phyloP scores from a whole-genome alignment of 2,113 vertebrate genomes.

The Dinomys branickii region DNA sequence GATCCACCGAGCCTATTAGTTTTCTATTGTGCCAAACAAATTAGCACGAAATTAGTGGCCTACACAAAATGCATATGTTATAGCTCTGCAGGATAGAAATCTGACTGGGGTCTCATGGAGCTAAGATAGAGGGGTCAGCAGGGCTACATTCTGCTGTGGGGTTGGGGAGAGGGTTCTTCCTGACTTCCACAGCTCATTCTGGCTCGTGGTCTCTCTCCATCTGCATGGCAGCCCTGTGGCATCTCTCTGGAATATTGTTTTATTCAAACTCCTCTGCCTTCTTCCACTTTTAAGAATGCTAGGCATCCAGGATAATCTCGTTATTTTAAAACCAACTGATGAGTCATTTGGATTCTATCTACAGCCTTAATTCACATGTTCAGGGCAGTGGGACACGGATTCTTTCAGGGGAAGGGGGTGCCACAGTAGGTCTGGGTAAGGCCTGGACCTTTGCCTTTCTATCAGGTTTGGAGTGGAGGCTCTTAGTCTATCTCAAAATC shows the following conservation, averaged over 20 bases:
- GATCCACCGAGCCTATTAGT: too few species aligned
- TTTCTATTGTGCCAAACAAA: neutral
- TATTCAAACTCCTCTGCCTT: neutral
- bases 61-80: neutral
- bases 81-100: neutral
- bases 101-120: neutral
- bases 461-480: neutral
- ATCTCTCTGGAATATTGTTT: neutral
- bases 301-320: neutral
- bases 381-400: neutral
- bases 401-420: neutral
- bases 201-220: neutral
- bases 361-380: neutral
- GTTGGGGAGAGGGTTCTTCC: neutral
- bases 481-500: neutral
- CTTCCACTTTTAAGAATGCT: neutral
- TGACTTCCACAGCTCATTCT: neutral
- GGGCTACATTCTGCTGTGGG: neutral
- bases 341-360: neutral
- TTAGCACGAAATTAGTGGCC: neutral
- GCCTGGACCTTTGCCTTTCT: neutral
- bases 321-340: neutral
- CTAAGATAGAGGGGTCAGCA: neutral
- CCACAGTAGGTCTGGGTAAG: neutral
- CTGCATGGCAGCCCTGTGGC: neutral